These are phyloP conservation scores for Phortica okadai DNA, from an alignment of 2,888 invertebrate genomes.

Conservation along the genomic window DNA sequence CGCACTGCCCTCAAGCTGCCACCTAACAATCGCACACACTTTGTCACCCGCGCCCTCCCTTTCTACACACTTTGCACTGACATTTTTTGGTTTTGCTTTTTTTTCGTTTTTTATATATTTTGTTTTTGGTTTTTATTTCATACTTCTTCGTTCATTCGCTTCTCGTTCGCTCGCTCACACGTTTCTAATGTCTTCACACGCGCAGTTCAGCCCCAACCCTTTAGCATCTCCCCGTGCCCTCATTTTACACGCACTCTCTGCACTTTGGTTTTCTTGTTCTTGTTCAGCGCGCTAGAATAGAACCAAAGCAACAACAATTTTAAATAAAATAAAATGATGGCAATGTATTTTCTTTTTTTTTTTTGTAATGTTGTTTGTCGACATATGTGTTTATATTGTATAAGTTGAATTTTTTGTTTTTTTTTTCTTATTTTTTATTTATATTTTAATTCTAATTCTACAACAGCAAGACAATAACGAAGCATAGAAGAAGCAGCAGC, in stretches of 20 bases:
- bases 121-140: not conserved
- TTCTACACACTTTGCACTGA: conserved; percentile 1
- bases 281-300: conserved; percentile 6
- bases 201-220: conserved; percentile 34
- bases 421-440: conserved; percentile 19
- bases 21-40: not conserved
- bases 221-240: conserved; percentile 6
- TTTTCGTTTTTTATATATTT: not conserved
- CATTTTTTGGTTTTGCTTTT: conserved; percentile 6
- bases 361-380: not conserved
- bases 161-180: conserved; percentile 6
- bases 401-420: conserved; percentile 36
- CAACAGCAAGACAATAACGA: conserved; percentile 8
- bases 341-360: conserved; percentile 41
- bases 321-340: conserved; percentile 10
- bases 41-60: not conserved
- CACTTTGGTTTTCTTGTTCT: conserved; percentile 53
- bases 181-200: conserved; percentile 13
- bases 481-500: not conserved
- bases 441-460: conserved; percentile 21
- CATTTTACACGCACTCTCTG: conserved; percentile 62
- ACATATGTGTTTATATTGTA: conserved; percentile 9
- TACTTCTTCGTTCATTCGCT: not conserved
- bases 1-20: conserved; percentile 29
- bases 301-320: not conserved